phyloP scores from a whole-genome alignment of 2,888 invertebrate species.

The Hydraecia micacea region DNA sequence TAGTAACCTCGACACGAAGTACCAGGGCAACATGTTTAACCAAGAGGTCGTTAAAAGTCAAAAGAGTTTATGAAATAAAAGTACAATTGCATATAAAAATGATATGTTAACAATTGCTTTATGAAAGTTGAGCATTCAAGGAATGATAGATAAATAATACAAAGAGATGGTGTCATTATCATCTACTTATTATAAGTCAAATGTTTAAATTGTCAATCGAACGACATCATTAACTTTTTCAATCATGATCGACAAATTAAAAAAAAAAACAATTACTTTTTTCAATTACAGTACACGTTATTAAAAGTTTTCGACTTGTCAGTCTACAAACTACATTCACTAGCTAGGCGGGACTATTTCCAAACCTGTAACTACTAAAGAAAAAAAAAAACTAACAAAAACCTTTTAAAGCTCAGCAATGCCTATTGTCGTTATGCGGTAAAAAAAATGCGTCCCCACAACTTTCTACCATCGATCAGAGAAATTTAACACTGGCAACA shows the following conservation, averaged over 20 bases:
- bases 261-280: constrained; percentile 48
- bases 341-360: constrained; percentile 51
- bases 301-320: constrained; percentile 11
- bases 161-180: constrained; percentile 38
- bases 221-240: constrained; percentile 5
- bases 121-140: constrained; percentile 75
- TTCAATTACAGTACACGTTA: constrained; percentile 31
- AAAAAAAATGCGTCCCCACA: constrained; percentile 64
- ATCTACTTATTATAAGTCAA: constrained; percentile 32
- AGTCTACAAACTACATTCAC: constrained; percentile 34
- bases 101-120: constrained; percentile 59
- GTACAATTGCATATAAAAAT: constrained; percentile 44
- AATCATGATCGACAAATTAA: background rate
- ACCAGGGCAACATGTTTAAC: constrained; percentile 17
- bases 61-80: constrained; percentile 9
- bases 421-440: constrained; percentile 72
- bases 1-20: background rate
- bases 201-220: constrained; percentile 31
- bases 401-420: constrained; percentile 69
- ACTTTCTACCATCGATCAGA: constrained; percentile 70
- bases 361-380: constrained; percentile 29
- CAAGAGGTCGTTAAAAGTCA: background rate
- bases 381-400: constrained; percentile 19
- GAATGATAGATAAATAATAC: constrained; percentile 64
- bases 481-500: constrained; percentile 80